phyloP scores from a whole-genome alignment of 2,113 vertebrate species.

The Lichenostomus cassidix region DNA sequence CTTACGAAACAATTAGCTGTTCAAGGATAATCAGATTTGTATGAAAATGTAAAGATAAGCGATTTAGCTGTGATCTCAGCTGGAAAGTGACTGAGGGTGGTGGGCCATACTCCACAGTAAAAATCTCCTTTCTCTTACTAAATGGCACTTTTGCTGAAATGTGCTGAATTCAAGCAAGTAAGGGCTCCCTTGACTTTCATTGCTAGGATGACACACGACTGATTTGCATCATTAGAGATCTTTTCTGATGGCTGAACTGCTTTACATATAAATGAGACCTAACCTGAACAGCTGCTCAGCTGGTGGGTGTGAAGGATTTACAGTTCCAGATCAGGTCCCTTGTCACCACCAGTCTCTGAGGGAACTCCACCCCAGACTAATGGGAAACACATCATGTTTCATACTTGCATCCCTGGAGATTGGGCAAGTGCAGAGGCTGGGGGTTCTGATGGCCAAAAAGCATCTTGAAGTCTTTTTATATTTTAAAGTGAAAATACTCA shows the following conservation, averaged over 20 bases:
- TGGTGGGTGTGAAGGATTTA: slow-evolving; percentile 16
- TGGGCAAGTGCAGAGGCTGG: not conserved
- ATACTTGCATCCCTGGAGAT: not conserved
- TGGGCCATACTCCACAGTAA: not conserved
- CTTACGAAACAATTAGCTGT: slow-evolving; percentile 59
- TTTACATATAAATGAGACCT: slow-evolving; percentile 32
- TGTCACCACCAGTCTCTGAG: not conserved
- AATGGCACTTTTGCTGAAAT: slow-evolving; percentile 47
- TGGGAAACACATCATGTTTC: not conserved
- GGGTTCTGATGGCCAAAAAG: not conserved
- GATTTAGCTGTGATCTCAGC: slow-evolving; percentile 55
- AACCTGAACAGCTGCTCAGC: slow-evolving; percentile 1
- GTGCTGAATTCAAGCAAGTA: not conserved
- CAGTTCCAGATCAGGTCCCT: not conserved
- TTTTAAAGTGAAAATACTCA: not conserved
- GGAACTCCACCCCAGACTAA: not conserved
- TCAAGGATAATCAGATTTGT: slow-evolving; percentile 60
- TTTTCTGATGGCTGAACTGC: slow-evolving; percentile 1
- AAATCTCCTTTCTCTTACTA: slow-evolving; percentile 3
- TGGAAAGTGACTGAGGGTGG: slow-evolving; percentile 23
- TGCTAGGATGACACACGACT: slow-evolving; percentile 29
- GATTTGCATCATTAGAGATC: slow-evolving; percentile 40
- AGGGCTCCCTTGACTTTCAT: slow-evolving; percentile 28
- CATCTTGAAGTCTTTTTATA: not conserved
- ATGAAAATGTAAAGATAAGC: slow-evolving; percentile 55